phyloP scores from a whole-genome alignment of 2,113 vertebrate species.

The Oriolus oriolus region DNA sequence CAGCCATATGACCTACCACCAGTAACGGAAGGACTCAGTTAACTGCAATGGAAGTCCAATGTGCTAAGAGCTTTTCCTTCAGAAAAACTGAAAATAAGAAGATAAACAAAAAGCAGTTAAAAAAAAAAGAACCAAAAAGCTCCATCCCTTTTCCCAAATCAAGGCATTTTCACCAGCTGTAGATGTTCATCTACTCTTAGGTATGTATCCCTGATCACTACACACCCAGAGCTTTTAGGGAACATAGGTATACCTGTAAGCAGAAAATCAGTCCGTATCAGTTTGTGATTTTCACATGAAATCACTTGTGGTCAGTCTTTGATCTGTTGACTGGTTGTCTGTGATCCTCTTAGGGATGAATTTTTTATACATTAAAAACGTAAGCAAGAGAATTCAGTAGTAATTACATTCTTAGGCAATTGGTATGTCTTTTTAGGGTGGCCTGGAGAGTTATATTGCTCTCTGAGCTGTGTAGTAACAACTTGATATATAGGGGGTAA shows the following conservation, averaged over 20 bases:
- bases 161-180: neutral
- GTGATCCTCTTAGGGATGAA: neutral
- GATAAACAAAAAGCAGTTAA: neutral
- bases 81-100: neutral
- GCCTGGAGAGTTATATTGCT: constrained; percentile 22
- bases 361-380: neutral
- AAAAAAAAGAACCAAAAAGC: neutral
- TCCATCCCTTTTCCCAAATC: neutral
- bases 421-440: neutral
- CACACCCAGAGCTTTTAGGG: neutral
- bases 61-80: neutral
- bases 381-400: neutral
- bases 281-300: neutral
- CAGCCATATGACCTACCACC: neutral
- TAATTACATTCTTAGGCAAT: constrained; percentile 28
- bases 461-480: neutral
- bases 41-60: neutral
- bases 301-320: neutral
- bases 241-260: neutral
- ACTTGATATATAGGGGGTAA: neutral
- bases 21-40: neutral
- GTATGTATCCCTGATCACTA: neutral
- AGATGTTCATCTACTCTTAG: neutral
- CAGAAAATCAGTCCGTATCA: neutral
- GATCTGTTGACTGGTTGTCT: neutral